Evolutionary conservation across 2,797 vertebrate species (phyloP).

Genomic region (Brachymystax lenok): DNA sequence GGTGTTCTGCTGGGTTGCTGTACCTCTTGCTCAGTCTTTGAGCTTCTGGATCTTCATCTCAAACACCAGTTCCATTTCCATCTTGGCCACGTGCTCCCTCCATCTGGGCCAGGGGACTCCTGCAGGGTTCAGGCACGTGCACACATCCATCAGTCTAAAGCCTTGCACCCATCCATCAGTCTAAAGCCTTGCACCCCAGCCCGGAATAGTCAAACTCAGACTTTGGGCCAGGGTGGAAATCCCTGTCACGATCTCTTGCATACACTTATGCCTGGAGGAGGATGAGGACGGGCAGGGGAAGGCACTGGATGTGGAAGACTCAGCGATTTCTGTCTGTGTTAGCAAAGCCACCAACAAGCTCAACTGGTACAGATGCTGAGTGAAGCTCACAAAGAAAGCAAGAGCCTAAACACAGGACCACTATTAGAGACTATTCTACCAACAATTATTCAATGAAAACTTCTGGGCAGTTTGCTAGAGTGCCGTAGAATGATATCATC

Average conservation of each 20-base stretch:
- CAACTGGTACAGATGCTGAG: no score
- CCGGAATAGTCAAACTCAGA: not conserved
- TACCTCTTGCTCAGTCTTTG: constrained; percentile 92
- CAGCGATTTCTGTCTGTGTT: constrained; percentile 25
- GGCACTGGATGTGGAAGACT: constrained; percentile 14
- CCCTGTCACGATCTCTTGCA: not conserved
- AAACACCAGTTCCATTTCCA: constrained; percentile 98
- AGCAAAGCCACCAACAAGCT: not conserved
- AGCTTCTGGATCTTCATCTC: constrained; percentile 98
- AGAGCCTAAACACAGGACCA: not conserved
- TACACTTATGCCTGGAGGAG: not conserved
- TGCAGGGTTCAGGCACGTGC: constrained; percentile 54
- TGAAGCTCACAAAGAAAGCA: no score
- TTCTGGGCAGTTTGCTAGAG: not conserved
- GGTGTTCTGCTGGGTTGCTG: no score
- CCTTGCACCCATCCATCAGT: not conserved
- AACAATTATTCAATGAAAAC: not conserved
- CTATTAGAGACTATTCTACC: not conserved
- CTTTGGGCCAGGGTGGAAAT: not conserved
- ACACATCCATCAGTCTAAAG: constrained; percentile 1
- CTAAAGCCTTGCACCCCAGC: not conserved
- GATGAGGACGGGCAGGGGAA: not conserved
- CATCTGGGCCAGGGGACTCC: constrained; percentile 95
- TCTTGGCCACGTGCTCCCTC: constrained; percentile 93
- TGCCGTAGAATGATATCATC: not conserved